Conservation (phyloP, 2,797 vertebrate species). For the Peromyscus nudipes region DNA sequence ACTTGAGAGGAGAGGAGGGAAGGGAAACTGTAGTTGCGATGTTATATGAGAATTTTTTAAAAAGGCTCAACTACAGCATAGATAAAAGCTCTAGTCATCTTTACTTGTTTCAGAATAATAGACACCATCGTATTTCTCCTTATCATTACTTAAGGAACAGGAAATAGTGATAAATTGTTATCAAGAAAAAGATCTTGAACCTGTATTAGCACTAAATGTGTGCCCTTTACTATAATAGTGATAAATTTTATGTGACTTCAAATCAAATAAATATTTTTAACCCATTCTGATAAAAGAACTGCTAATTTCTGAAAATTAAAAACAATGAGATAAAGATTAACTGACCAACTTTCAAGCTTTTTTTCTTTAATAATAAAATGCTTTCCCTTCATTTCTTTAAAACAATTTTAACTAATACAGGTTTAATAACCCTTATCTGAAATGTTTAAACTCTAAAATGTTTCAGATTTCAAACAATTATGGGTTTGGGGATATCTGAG, state of each 20-base stretch:
- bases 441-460: neutral
- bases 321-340: neutral
- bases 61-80: neutral
- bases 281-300: neutral
- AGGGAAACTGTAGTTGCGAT: neutral
- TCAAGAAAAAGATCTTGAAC: neutral
- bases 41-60: neutral
- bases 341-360: neutral
- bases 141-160: neutral
- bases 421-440: neutral
- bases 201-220: neutral
- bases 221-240: neutral
- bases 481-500: neutral
- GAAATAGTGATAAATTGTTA: neutral
- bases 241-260: neutral
- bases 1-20: neutral
- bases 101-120: neutral
- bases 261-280: conserved; percentile 3
- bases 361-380: neutral
- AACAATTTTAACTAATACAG: neutral
- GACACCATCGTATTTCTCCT: conserved; percentile 1
- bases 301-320: neutral
- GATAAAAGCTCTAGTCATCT: neutral
- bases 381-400: neutral
- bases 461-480: neutral